Percentiles rank a stretch among this genome's conserved stretches.
Evolutionary conservation across 2,113 vertebrate species (phyloP).

Genomic region (Malurus melanocephalus): DNA sequence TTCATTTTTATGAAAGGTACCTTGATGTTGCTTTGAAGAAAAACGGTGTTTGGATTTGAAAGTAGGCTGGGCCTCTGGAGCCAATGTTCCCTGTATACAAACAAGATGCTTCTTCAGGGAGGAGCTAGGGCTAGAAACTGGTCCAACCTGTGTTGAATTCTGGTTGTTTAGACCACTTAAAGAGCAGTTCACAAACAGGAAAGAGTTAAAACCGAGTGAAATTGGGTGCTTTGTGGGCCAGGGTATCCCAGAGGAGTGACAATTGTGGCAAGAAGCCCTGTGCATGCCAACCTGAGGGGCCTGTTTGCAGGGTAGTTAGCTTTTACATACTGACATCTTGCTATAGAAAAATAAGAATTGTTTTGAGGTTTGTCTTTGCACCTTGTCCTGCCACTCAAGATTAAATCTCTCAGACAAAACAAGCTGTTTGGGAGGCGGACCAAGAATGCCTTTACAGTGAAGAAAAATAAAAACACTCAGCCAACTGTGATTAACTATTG

Average conservation of each 20-base stretch:
- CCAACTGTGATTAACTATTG: constrained; percentile 59
- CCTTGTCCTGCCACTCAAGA: constrained; percentile 60
- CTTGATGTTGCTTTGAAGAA: constrained; percentile 40
- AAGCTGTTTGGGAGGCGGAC: constrained; percentile 56
- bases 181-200: not conserved
- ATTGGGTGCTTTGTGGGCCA: not conserved
- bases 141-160: not conserved
- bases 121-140: constrained; percentile 1
- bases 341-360: constrained; percentile 32
- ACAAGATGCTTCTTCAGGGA: constrained; percentile 34
- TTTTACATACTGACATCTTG: constrained; percentile 19
- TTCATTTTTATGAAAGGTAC: constrained; percentile 10
- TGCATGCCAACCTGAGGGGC: not conserved
- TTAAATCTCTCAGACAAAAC: constrained; percentile 63
- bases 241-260: not conserved
- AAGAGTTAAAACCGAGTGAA: not conserved
- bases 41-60: not conserved
- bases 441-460: constrained; percentile 58
- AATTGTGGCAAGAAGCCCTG: not conserved
- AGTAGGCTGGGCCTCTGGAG: not conserved
- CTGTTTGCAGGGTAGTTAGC: not conserved
- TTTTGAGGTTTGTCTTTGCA: constrained; percentile 52
- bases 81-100: not conserved
- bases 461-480: constrained; percentile 58
- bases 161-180: not conserved